These are phyloP conservation scores for Torymus tubicola DNA, from an alignment of 2,888 invertebrate genomes.

Conservation along the genomic window DNA sequence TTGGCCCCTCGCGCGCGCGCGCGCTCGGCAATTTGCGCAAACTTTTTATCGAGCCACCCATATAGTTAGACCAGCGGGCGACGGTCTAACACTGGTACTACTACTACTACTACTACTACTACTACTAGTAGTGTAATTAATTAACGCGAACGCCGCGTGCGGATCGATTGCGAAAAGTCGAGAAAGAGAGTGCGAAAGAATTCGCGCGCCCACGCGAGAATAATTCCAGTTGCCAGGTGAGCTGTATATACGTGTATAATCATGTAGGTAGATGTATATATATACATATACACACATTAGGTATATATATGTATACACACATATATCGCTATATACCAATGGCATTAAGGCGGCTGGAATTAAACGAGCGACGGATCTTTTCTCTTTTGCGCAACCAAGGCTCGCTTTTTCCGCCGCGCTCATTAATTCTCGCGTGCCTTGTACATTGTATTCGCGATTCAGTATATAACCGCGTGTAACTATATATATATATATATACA, in stretches of 20 bases:
- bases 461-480: constrained; percentile 37
- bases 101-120: too few species aligned
- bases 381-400: constrained; percentile 52
- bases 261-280: too few species aligned
- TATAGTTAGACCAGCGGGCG: too few species aligned
- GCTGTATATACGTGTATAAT: neutral
- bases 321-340: constrained; percentile 48
- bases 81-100: too few species aligned
- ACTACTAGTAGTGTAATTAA: constrained; percentile 18
- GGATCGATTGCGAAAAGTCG: constrained; percentile 22
- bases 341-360: constrained; percentile 43
- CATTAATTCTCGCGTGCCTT: constrained; percentile 37
- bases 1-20: neutral
- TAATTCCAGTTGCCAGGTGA: constrained; percentile 39
- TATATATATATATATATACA: too few species aligned
- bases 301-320: constrained; percentile 9
- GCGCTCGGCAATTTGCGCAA: neutral
- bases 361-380: constrained; percentile 40
- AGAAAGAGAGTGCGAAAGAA: neutral
- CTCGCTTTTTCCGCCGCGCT: constrained; percentile 21
- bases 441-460: constrained; percentile 33
- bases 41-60: constrained; percentile 8
- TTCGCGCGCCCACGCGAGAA: neutral
- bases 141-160: constrained; percentile 17
- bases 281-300: constrained; percentile 26